Conservation (phyloP, 2,113 vertebrate genomes). For the Larimichthys polyactis region DNA sequence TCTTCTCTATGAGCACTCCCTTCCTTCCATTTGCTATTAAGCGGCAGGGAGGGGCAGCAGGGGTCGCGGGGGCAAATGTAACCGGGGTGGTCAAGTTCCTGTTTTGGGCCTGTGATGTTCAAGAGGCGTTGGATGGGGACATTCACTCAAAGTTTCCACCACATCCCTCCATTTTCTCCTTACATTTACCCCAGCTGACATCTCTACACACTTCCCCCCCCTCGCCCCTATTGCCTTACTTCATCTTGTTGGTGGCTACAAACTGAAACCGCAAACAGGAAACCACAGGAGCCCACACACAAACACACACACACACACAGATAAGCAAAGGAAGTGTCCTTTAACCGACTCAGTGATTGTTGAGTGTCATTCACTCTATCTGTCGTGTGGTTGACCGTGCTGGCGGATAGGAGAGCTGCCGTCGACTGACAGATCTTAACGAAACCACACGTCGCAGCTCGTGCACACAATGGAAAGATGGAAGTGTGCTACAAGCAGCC, state of each 20-base stretch:
- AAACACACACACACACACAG: slow-evolving; percentile 21
- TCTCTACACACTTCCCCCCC: slow-evolving; percentile 46
- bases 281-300: slow-evolving; percentile 33
- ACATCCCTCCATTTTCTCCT: slow-evolving; percentile 9
- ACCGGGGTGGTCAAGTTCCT: slow-evolving; percentile 48
- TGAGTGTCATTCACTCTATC: slow-evolving; percentile 59
- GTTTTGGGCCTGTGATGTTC: slow-evolving; percentile 47
- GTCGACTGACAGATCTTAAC: background rate
- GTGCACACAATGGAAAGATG: slow-evolving; percentile 13
- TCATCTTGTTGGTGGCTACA: slow-evolving; percentile 32
- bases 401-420: background rate
- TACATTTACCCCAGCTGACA: background rate
- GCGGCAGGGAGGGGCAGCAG: background rate
- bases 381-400: slow-evolving; percentile 42
- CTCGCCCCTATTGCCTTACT: slow-evolving; percentile 10
- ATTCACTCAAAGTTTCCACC: slow-evolving; percentile 9
- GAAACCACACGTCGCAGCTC: background rate
- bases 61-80: slow-evolving; percentile 41
- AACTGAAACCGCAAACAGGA: slow-evolving; percentile 59
- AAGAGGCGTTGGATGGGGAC: background rate
- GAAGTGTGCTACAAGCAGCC: slow-evolving; percentile 30
- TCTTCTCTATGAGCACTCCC: slow-evolving; percentile 37
- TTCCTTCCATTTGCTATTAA: slow-evolving; percentile 47
- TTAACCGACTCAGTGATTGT: slow-evolving; percentile 46
- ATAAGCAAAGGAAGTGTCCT: slow-evolving; percentile 57